These are phyloP conservation scores for Diploscapter pachys DNA, from an alignment of 1,140 invertebrate species.

Conservation along the genomic window DNA sequence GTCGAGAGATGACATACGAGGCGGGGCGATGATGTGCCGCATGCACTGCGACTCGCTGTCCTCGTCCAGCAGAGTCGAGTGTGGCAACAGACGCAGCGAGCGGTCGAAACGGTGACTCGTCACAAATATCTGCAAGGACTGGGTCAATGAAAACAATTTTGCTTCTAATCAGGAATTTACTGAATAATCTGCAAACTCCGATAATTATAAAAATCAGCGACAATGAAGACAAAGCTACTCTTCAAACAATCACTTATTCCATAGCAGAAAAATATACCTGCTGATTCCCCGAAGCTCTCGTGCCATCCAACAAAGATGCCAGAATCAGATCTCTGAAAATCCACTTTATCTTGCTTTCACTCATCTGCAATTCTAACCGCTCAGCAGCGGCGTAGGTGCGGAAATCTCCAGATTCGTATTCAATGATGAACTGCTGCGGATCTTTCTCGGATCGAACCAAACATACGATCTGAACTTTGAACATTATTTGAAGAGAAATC, in stretches of 20 bases:
- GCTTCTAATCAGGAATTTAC: too few species aligned
- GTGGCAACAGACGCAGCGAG: slow-evolving; percentile 80
- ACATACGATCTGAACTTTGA: slow-evolving; percentile 69
- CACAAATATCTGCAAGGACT: slow-evolving; percentile 15
- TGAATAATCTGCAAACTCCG: too few species aligned
- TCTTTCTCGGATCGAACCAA: slow-evolving; percentile 82
- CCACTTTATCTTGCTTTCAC: slow-evolving; percentile 19
- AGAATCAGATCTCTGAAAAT: slow-evolving; percentile 79
- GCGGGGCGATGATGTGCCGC: slow-evolving; percentile 75
- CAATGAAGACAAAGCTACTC: too few species aligned
- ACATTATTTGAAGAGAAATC: not conserved
- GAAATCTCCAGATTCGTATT: slow-evolving; percentile 85
- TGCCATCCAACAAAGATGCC: slow-evolving; percentile 89
- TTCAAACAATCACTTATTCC: not conserved
- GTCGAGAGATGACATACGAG: slow-evolving; percentile 58
- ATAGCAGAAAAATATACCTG: slow-evolving; percentile 70
- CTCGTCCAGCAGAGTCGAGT: slow-evolving; percentile 83
- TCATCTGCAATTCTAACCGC: not conserved
- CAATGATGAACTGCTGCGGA: slow-evolving; percentile 86
- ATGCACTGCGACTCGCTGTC: slow-evolving; percentile 84
- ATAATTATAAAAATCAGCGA: too few species aligned
- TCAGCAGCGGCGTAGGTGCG: slow-evolving; percentile 69
- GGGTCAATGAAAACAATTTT: not conserved
- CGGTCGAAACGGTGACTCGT: slow-evolving; percentile 68
- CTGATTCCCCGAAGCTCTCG: slow-evolving; percentile 88